These are phyloP conservation scores for Phymastichus coffea DNA, from an alignment of 1,140 invertebrate genomes.

Conservation along the genomic window DNA sequence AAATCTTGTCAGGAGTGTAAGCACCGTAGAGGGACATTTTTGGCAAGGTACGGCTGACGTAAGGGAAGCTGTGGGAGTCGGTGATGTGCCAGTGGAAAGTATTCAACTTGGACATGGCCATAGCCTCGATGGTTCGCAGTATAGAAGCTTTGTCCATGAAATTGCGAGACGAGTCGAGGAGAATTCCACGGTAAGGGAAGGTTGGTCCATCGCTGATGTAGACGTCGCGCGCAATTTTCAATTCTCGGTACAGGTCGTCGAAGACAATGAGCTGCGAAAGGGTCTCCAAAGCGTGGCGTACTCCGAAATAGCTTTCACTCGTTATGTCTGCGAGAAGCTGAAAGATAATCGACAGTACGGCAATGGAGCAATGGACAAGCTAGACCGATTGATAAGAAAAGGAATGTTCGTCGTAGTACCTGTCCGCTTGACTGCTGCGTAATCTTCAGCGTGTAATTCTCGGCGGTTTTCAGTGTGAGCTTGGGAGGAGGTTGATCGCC, in stretches of 20 bases:
- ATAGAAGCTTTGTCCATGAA: slow-evolving; percentile 69
- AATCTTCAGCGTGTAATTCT: slow-evolving; percentile 67
- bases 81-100: slow-evolving; percentile 91
- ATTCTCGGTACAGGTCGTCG: slow-evolving; percentile 62
- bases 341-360: slow-evolving; percentile 2
- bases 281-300: slow-evolving; percentile 76
- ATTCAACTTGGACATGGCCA: slow-evolving; percentile 81
- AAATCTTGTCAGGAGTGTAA: slow-evolving; percentile 68
- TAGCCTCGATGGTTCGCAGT: slow-evolving; percentile 74
- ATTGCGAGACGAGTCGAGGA: slow-evolving; percentile 78
- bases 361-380: no score
- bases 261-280: slow-evolving; percentile 73
- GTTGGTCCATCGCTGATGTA: slow-evolving; percentile 68
- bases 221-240: slow-evolving; percentile 64
- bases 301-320: slow-evolving; percentile 70
- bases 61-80: slow-evolving; percentile 83
- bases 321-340: slow-evolving; percentile 62
- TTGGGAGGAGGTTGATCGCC: slow-evolving; percentile 28
- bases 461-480: slow-evolving; percentile 64
- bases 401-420: not conserved
- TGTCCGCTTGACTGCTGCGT: slow-evolving; percentile 36
- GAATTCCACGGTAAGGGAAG: slow-evolving; percentile 74
- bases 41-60: slow-evolving; percentile 68
- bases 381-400: not conserved
- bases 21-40: slow-evolving; percentile 72